Evolutionary conservation across 2,113 vertebrate species (phyloP).

Genomic region (Hassar affinis): DNA sequence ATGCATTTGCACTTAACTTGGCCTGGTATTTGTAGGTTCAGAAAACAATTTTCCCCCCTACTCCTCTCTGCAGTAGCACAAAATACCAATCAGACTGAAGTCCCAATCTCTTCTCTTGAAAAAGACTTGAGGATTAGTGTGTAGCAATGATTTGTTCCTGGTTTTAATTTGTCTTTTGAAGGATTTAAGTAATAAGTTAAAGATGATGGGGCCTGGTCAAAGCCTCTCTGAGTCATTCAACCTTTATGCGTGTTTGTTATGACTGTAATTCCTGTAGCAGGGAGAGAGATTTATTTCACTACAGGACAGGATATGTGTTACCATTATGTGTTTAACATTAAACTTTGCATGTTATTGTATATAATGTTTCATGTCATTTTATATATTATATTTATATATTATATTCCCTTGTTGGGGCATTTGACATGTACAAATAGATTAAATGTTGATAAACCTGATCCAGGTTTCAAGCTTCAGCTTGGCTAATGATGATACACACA

Average conservation of each 20-base stretch:
- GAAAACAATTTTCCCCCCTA: conserved; percentile 30
- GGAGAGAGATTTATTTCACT: neutral
- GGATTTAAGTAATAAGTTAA: conserved; percentile 60
- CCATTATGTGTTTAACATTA: neutral
- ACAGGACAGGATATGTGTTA: neutral
- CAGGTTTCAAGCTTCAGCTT: neutral
- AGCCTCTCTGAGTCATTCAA: conserved; percentile 52
- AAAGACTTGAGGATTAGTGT: conserved; percentile 57
- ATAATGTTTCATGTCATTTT: neutral
- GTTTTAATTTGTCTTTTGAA: conserved; percentile 61
- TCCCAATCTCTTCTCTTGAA: conserved; percentile 59
- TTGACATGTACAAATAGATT: neutral
- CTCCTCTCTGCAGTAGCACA: conserved; percentile 22
- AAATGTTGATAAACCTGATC: neutral
- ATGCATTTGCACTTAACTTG: conserved; percentile 49
- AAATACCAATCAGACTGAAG: conserved; percentile 58
- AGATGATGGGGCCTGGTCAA: conserved; percentile 49
- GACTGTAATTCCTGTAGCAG: conserved; percentile 45
- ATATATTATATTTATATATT: neutral
- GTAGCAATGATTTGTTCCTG: conserved; percentile 56
- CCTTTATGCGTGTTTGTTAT: conserved; percentile 47
- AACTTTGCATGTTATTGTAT: neutral
- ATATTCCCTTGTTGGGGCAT: neutral
- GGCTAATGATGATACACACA: conserved; percentile 26
- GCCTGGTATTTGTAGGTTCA: conserved; percentile 53